phyloP scores from a whole-genome alignment of 2,888 invertebrate genomes.

The Melipona bicolor region DNA sequence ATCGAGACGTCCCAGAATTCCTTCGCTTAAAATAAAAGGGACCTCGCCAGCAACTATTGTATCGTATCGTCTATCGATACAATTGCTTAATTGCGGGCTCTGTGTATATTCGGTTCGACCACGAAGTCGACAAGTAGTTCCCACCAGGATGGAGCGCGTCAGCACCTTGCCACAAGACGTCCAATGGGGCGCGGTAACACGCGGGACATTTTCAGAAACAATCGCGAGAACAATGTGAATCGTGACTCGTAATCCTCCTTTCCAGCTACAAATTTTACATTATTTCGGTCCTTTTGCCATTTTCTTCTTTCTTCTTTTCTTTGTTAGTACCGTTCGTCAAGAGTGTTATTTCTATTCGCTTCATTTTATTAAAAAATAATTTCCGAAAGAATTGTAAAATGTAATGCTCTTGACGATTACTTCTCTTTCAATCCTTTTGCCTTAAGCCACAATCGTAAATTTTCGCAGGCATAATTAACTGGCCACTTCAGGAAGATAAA shows the following conservation, averaged over 20 bases:
- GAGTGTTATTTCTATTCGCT: no score
- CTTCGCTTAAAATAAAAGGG: conserved; percentile 77
- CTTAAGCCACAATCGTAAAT: neutral
- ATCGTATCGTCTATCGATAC: conserved; percentile 21
- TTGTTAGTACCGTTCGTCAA: no score
- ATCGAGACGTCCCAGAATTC: conserved; percentile 72
- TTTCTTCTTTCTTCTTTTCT: neutral
- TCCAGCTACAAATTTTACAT: neutral
- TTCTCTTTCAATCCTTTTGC: no score
- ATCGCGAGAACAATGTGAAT: conserved; percentile 55
- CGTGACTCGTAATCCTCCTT: conserved; percentile 26
- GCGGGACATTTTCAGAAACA: conserved; percentile 65
- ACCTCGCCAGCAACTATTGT: conserved; percentile 43
- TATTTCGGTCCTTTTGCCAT: conserved; percentile 1
- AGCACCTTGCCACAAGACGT: conserved; percentile 65
- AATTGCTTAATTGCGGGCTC: conserved; percentile 29
- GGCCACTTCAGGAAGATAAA: neutral
- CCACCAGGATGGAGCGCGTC: conserved; percentile 75
- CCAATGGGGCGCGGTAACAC: conserved; percentile 52
- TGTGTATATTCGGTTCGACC: conserved; percentile 35
- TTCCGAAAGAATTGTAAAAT: no score
- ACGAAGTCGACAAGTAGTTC: conserved; percentile 82
- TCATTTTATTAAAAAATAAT: no score
- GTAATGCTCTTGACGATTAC: no score
- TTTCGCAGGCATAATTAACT: neutral